Base-by-base conservation (phyloP, 1,140 invertebrate genomes). In the Sogatella furcifera region DNA sequence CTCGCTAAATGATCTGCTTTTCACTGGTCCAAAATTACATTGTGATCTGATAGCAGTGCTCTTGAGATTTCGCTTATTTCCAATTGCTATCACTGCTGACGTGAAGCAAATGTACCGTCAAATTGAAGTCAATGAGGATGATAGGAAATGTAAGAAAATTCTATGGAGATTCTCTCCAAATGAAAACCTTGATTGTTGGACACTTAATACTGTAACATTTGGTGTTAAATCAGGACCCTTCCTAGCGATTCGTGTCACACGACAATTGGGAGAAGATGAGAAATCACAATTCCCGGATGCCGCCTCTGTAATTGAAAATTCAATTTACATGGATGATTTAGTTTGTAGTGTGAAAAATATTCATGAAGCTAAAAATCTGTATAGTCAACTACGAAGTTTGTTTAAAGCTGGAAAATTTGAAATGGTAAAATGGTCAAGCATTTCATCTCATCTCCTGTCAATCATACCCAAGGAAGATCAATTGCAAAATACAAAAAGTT, bases 1-100 rank as follows among this genome's bases (percentile, higher is more conserved):
- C 13, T 70, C 67, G 0, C 60, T 74, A 0, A 74, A 75, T 62
- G 65, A 72, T 21, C 42, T 52, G 31, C 55, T 70, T n/a, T 42
- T 62, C 6, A 56, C 55, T 1, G 65, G 66, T 24, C 61, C 67
- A n/a, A 65, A 59, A 19, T 21, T 69, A 11, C 66, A 69, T 14
- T 21, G 22, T 5, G 56, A 63, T 8, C 13, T 64, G 10, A 22
- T 60, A n/a, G 42, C 24, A 10, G 53, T 60, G 13, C n/a, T 61
- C n/a, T 5, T 61, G 1, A 55, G 21, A 34, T 53, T 56, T 57
- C 15, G 67, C 28, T 44, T 62, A 14, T 60, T 64, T 46, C 10
- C 19, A 15, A 42, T 65, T 22, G 64, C 60, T 10, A 34, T 70
- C 14, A 62, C 63, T 8, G 59, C 62, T 10, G 66, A 69, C 46